A percentile compares a stretch with the other conserved stretches of the same genome.
These are phyloP conservation scores for Sylvilagus bachmani DNA, from an alignment of 2,113 vertebrate species.

Conservation along the genomic window DNA sequence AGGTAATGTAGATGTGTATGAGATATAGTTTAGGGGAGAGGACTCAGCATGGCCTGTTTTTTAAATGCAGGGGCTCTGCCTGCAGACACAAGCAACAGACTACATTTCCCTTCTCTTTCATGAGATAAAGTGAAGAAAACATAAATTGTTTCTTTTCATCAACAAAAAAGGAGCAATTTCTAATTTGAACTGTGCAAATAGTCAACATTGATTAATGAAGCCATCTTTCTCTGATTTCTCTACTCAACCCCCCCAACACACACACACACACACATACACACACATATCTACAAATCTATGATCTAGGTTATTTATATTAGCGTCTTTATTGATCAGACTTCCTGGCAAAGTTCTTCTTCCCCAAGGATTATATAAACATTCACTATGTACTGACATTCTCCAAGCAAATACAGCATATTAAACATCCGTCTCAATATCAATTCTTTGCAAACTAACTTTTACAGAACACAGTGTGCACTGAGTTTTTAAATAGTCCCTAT, in stretches of 20 bases:
- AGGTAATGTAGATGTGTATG: background rate
- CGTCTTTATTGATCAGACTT: background rate
- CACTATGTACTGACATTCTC: background rate
- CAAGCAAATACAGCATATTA: background rate
- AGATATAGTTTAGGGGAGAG: accelerated
- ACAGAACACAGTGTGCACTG: background rate
- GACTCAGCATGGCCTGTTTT: background rate
- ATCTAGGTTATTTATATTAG: background rate
- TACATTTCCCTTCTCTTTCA: background rate
- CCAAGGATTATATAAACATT: background rate
- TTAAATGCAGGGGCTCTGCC: background rate
- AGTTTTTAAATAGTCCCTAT: background rate
- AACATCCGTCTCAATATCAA: slow-evolving; percentile 50
- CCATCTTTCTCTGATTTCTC: background rate
- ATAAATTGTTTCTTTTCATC: background rate
- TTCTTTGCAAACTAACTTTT: background rate
- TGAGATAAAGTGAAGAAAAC: background rate
- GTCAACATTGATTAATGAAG: background rate
- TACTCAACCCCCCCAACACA: background rate
- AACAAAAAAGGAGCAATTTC: background rate
- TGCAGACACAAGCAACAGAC: background rate
- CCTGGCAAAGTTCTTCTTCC: background rate
- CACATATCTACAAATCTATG: background rate
- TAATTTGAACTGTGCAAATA: background rate
- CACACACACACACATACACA: background rate